phyloP scores from a whole-genome alignment of 2,797 vertebrate genomes.

The Coregonus ussuriensis region DNA sequence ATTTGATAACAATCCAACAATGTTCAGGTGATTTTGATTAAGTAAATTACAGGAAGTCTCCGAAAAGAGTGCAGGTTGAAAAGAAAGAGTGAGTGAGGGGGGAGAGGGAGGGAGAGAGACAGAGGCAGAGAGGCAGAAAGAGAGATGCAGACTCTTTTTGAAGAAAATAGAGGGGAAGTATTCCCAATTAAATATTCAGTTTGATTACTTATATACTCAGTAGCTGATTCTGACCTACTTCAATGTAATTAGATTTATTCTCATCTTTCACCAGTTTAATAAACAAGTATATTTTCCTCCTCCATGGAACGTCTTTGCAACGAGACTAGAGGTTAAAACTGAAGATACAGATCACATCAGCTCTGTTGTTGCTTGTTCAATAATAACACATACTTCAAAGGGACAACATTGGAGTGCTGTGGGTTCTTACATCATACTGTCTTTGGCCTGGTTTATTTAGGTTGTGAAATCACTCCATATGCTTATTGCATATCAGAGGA shows the following conservation, averaged over 20 bases:
- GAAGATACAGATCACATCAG: slow-evolving; percentile 13
- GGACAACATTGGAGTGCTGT: slow-evolving; percentile 5
- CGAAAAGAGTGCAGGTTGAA: slow-evolving; percentile 21
- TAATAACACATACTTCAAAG: slow-evolving; percentile 11
- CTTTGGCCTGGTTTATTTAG: slow-evolving; percentile 18
- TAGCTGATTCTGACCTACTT: slow-evolving; percentile 74
- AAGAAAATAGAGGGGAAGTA: slow-evolving; percentile 25
- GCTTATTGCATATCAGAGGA: neutral
- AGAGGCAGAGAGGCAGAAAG: neutral
- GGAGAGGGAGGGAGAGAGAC: neutral
- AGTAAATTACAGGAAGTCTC: slow-evolving; percentile 58
- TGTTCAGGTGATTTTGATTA: slow-evolving; percentile 90
- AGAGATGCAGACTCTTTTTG: slow-evolving; percentile 28
- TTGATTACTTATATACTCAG: slow-evolving; percentile 66
- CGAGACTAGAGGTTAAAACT: slow-evolving; percentile 20
- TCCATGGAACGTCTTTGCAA: slow-evolving; percentile 58
- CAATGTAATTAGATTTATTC: slow-evolving; percentile 74
- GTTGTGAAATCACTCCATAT: slow-evolving; percentile 15
- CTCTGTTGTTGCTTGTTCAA: neutral
- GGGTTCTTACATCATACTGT: neutral
- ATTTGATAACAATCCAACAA: slow-evolving; percentile 81
- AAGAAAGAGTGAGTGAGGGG: slow-evolving; percentile 19
- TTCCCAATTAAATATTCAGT: slow-evolving; percentile 70
- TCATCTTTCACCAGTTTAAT: slow-evolving; percentile 68
- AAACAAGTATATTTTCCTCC: slow-evolving; percentile 64